phyloP scores from a whole-genome alignment of 2,888 invertebrate genomes.

The Cryptus viduatorius region DNA sequence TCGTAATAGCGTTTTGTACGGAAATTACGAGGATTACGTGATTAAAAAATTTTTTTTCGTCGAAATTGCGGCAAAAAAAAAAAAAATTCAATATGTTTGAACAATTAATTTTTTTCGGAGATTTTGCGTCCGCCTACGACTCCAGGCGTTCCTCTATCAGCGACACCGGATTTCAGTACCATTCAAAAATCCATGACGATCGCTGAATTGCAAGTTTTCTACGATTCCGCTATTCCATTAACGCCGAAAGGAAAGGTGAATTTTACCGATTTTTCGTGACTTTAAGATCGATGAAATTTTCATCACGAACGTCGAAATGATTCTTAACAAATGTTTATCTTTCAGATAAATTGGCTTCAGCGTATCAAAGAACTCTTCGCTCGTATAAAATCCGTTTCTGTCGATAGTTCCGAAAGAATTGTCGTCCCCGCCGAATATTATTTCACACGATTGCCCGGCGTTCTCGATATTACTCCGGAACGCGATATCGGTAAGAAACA shows the following conservation, averaged over 20 bases:
- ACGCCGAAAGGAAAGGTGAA: slow-evolving; percentile 20
- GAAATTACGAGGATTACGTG: too few relatives aligned
- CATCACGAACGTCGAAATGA: not conserved
- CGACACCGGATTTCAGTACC: too few relatives aligned
- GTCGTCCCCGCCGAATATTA: not conserved
- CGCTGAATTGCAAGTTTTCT: not conserved
- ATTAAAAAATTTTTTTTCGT: too few relatives aligned
- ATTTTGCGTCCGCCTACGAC: not conserved
- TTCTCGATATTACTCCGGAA: slow-evolving; percentile 2
- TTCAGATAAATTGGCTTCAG: slow-evolving; percentile 21
- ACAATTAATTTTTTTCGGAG: too few relatives aligned
- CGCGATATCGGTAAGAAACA: slow-evolving; percentile 32
- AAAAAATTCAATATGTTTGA: not conserved
- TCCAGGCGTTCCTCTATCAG: not conserved
- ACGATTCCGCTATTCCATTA: not conserved
- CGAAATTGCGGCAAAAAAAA: too few relatives aligned
- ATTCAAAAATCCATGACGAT: not conserved
- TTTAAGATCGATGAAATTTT: not conserved
- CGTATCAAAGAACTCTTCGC: slow-evolving; percentile 5
- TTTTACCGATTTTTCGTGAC: not conserved
- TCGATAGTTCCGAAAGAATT: slow-evolving; percentile 14
- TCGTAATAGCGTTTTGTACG: too few relatives aligned
- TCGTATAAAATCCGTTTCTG: not conserved
- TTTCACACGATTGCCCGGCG: not conserved
- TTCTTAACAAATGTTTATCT: not conserved